Percentiles rank a stretch among this genome's conserved stretches.
phyloP scores from a whole-genome alignment of 2,888 invertebrate genomes.

The Euplagia quadripunctaria region DNA sequence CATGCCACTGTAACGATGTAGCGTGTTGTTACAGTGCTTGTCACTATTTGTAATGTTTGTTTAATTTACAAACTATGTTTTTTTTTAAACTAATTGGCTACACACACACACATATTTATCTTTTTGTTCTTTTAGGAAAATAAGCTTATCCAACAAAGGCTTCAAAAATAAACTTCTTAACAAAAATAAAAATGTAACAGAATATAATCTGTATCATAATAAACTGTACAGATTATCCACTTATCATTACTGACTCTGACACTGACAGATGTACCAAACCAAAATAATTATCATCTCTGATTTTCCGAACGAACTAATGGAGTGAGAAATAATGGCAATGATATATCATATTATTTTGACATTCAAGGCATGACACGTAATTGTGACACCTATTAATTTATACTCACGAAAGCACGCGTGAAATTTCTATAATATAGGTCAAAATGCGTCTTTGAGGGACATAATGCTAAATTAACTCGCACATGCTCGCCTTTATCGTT shows the following conservation, averaged over 20 bases:
- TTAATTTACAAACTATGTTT: neutral
- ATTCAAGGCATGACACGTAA: constrained; percentile 8
- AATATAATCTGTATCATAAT: neutral
- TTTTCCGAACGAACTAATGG: neutral
- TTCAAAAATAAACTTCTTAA: too few species aligned
- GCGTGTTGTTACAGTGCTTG: constrained; percentile 27
- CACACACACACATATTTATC: too few species aligned
- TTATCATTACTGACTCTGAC: neutral
- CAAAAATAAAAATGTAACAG: too few species aligned
- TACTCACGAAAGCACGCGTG: constrained; percentile 21
- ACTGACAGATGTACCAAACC: neutral
- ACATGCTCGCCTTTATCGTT: constrained; percentile 44
- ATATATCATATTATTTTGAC: constrained; percentile 1
- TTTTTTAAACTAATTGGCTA: neutral
- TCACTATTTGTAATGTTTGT: constrained; percentile 1
- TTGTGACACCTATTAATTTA: constrained; percentile 29
- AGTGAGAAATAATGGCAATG: neutral
- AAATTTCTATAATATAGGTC: constrained; percentile 41
- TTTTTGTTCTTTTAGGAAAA: too few species aligned
- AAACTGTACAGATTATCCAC: neutral
- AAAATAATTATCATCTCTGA: neutral
- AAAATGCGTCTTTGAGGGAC: constrained; percentile 38
- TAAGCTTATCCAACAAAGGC: too few species aligned
- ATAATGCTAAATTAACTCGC: constrained; percentile 50
- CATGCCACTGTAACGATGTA: constrained; percentile 27